Evolutionary conservation across 2,113 vertebrate species (phyloP).

Genomic region (Megaceryle torquata): DNA sequence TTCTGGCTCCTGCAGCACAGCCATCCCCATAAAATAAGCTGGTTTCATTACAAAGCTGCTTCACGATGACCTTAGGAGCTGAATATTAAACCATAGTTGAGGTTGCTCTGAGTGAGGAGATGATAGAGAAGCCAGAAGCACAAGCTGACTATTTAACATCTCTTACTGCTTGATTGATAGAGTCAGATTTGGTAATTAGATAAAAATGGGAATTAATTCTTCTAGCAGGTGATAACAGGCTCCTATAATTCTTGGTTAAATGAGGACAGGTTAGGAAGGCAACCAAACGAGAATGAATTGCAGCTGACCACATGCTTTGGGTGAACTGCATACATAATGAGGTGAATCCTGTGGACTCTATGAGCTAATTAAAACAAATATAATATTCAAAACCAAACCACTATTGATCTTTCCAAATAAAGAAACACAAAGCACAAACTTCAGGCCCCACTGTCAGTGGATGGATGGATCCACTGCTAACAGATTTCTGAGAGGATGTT

Average conservation of each 20-base stretch:
- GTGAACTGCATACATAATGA: neutral
- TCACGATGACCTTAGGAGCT: neutral
- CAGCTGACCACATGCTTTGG: neutral
- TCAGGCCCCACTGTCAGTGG: rapidly evolving
- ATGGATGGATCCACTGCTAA: neutral
- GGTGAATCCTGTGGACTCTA: neutral
- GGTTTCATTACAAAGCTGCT: neutral
- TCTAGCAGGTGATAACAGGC: neutral
- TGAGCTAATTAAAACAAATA: neutral
- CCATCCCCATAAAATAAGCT: neutral
- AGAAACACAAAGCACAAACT: neutral
- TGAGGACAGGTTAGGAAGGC: neutral
- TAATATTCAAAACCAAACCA: neutral
- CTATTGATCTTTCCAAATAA: neutral
- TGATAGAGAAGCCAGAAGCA: neutral
- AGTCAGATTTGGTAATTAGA: neutral
- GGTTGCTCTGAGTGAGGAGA: rapidly evolving
- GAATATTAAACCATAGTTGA: rapidly evolving
- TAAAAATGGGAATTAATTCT: neutral
- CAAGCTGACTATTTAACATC: neutral
- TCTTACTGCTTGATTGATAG: neutral
- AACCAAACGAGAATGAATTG: neutral
- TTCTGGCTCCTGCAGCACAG: rapidly evolving
- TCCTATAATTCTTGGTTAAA: neutral
- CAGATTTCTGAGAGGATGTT: neutral